These are phyloP conservation scores for Coremacera marginata DNA, from an alignment of 2,888 invertebrate species.

Conservation along the genomic window DNA sequence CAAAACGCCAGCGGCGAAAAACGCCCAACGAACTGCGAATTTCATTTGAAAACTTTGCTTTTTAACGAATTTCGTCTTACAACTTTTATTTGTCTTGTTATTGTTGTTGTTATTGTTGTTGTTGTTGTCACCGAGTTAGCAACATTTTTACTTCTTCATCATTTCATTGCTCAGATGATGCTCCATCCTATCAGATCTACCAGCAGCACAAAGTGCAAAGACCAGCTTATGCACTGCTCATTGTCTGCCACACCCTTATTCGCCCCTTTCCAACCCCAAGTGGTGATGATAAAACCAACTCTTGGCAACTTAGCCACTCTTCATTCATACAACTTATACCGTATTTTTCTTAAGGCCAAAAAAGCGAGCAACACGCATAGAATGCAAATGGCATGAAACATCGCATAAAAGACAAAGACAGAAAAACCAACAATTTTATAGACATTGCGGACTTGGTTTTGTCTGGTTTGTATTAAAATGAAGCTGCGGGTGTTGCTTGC, in stretches of 20 bases:
- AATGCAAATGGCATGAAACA: slow-evolving; percentile 4
- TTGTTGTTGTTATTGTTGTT: slow-evolving; percentile 1
- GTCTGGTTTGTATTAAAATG: not conserved
- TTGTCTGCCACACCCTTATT: too few species aligned
- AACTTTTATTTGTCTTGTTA: not conserved
- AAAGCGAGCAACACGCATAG: not conserved
- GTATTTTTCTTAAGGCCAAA: not conserved
- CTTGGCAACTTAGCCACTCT: not conserved
- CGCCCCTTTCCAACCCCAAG: too few species aligned
- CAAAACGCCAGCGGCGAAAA: slow-evolving; percentile 28
- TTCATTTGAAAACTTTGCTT: slow-evolving; percentile 29
- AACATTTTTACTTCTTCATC: not conserved
- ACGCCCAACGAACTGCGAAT: slow-evolving; percentile 41
- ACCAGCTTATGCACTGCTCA: not conserved
- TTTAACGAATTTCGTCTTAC: not conserved
- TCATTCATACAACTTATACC: not conserved
- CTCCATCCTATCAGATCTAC: not conserved
- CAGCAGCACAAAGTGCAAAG: not conserved
- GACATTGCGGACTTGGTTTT: not conserved
- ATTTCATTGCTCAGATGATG: not conserved
- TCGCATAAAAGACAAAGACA: not conserved
- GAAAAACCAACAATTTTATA: not conserved
- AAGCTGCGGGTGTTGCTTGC: slow-evolving; percentile 15
- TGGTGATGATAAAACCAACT: too few species aligned
- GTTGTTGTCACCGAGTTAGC: slow-evolving; percentile 10